Base-by-base conservation (phyloP, 2,888 invertebrate genomes). In the Agonopterix heracliana region DNA sequence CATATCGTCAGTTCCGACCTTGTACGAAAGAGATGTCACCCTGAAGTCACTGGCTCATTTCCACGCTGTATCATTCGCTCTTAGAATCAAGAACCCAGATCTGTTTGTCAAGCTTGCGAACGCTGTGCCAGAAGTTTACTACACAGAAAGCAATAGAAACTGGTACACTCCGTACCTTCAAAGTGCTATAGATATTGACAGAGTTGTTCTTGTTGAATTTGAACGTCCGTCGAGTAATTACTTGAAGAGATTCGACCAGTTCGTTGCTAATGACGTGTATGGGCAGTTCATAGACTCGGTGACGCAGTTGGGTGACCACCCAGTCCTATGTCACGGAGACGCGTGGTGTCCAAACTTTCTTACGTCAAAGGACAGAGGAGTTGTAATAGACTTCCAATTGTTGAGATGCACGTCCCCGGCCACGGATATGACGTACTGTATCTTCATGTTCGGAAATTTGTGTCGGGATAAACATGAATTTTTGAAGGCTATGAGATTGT, bases 331-430 rank as follows among this genome's bases (percentile, higher is more conserved):
- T 46, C 79, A 81, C 36, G 81, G 79, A 2, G 81, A 81, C 48
- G 69, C 74, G 2, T 79, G 79, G 80, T 61, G 63, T 44, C 57
- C 68, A 0, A 80, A 81, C 46, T 80, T 80, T 46, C 53, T 79
- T n/a, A 60, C 54, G 49, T 68, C 66, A 0, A 57, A 63, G 41
- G 55, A 69, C 2, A 66, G 60, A 49, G 64, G 63, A 5, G 64
- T 74, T 0, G 64, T 63, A 0, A 66, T 80, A 26, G 81, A 81
- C 50, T 81, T 78, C 49, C 78, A 80, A 58, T 4, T 73, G n/a
- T 36, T 68, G 13, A 64, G 79, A 47, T 72, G 69, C 51, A 52
- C 68, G 0, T 78, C 79, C 1, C 66, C 66, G 1, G 78, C 64
- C 3, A 67, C 67, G 0, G 80, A 79, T 51, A 52, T 79, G 9